Conservation (phyloP, 2,888 invertebrate species). For the Lapara coniferarum region DNA sequence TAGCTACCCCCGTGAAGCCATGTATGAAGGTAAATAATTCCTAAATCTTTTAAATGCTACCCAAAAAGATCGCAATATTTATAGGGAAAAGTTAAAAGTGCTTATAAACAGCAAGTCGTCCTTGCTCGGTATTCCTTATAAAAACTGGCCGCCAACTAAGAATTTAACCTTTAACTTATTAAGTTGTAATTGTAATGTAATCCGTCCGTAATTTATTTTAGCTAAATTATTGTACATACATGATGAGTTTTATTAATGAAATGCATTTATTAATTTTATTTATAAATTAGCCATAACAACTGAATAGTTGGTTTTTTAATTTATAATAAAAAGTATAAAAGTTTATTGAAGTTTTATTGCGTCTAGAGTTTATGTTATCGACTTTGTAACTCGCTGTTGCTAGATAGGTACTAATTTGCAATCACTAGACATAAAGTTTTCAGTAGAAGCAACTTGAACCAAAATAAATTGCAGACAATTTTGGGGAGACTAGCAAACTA, state of each 20-base stretch:
- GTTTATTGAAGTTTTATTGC: constrained; percentile 27
- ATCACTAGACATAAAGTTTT: too few relatives aligned
- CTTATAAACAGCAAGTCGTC: background rate
- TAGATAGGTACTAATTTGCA: too few relatives aligned
- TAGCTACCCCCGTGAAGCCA: too few relatives aligned
- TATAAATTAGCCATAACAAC: constrained; percentile 64
- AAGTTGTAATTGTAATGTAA: constrained; percentile 36
- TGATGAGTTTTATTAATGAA: constrained; percentile 42
- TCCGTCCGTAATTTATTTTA: constrained; percentile 55
- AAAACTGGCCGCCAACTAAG: constrained; percentile 7
- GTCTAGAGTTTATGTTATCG: background rate
- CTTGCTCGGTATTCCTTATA: too few relatives aligned
- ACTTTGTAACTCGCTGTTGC: too few relatives aligned
- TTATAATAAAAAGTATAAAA: constrained; percentile 28
- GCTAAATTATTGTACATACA: constrained; percentile 56
- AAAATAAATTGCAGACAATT: too few relatives aligned
- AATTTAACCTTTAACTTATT: background rate
- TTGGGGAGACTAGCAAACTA: too few relatives aligned
- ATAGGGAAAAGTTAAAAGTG: too few relatives aligned
- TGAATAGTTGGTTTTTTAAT: constrained; percentile 30
- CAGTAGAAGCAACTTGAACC: too few relatives aligned
- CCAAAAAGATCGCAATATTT: too few relatives aligned
- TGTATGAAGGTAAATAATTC: too few relatives aligned
- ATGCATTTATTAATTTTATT: constrained; percentile 71
- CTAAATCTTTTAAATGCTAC: too few relatives aligned